Percentiles rank a stretch among this genome's conserved stretches.
These are phyloP conservation scores for Neodon shergylaensis DNA, from an alignment of 2,113 vertebrate species.

Conservation along the genomic window DNA sequence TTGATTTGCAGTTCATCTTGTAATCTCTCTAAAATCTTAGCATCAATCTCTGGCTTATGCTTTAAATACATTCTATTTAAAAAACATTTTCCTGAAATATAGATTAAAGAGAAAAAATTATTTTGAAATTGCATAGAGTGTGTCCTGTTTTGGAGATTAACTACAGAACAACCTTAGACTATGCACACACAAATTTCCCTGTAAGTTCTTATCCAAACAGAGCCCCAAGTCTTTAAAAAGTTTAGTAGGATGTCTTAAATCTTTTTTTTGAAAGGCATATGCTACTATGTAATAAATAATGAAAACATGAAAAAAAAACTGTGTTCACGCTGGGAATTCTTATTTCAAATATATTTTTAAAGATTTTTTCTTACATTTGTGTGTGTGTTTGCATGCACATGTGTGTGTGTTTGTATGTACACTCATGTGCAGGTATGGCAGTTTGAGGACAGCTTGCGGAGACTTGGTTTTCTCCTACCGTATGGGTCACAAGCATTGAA, in stretches of 20 bases:
- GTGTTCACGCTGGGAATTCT: neutral
- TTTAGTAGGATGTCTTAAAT: slow-evolving; percentile 18
- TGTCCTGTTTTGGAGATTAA: slow-evolving; percentile 42
- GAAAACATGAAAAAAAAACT: slow-evolving; percentile 34
- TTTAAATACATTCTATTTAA: slow-evolving; percentile 80
- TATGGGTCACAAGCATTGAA: too few relatives aligned
- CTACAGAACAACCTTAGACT: neutral
- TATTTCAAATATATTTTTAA: slow-evolving; percentile 20
- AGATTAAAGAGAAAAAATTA: slow-evolving; percentile 64
- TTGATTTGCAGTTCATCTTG: slow-evolving; percentile 79
- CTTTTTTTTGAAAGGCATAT: neutral
- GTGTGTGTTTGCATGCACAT: neutral
- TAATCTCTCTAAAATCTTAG: slow-evolving; percentile 83
- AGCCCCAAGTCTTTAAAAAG: slow-evolving; percentile 17
- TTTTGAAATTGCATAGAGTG: slow-evolving; percentile 34
- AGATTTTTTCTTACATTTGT: neutral
- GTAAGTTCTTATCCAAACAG: slow-evolving; percentile 24
- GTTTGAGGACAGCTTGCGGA: neutral
- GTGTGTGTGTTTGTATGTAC: neutral
- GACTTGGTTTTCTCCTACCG: neutral
- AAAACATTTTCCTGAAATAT: slow-evolving; percentile 82
- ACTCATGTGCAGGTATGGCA: too few relatives aligned
- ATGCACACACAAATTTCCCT: neutral
- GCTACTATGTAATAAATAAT: slow-evolving; percentile 29
- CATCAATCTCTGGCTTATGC: slow-evolving; percentile 85